These are phyloP conservation scores for Chymomyza amoena DNA, from an alignment of 2,888 invertebrate species.

Conservation along the genomic window DNA sequence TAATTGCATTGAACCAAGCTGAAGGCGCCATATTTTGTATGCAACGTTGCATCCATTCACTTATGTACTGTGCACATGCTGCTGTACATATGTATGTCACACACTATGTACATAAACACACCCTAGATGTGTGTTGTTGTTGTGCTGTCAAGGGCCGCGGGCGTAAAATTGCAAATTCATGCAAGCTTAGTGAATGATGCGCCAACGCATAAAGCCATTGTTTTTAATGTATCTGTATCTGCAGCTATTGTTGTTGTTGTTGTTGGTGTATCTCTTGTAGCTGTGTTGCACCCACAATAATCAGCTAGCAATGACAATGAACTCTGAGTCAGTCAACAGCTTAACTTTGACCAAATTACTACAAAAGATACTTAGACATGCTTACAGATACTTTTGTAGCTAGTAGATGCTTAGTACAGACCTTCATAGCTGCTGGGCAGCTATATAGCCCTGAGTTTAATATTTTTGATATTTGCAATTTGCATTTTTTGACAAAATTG, in stretches of 20 bases:
- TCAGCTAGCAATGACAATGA: conserved; percentile 1
- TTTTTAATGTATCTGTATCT: background rate
- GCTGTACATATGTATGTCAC: background rate
- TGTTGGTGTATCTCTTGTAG: background rate
- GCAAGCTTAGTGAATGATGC: conserved; percentile 13
- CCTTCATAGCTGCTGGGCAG: conserved; percentile 2
- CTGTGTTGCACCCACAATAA: background rate
- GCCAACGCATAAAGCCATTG: conserved; percentile 2
- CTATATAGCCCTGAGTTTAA: background rate
- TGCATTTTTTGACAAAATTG: background rate
- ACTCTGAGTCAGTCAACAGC: background rate
- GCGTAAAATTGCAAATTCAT: conserved; percentile 40
- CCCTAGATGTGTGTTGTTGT: background rate
- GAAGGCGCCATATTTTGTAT: background rate
- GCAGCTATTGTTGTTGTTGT: background rate
- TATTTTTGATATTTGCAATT: background rate
- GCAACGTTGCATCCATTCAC: background rate
- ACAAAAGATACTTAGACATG: background rate
- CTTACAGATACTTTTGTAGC: background rate
- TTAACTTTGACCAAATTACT: conserved; percentile 1
- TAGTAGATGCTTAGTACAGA: background rate
- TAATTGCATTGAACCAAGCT: background rate
- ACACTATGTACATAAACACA: background rate
- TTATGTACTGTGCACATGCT: conserved; percentile 13
- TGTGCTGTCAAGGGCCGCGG: conserved; percentile 10